phyloP scores from a whole-genome alignment of 2,113 vertebrate species.

The Irena cyanogastra region DNA sequence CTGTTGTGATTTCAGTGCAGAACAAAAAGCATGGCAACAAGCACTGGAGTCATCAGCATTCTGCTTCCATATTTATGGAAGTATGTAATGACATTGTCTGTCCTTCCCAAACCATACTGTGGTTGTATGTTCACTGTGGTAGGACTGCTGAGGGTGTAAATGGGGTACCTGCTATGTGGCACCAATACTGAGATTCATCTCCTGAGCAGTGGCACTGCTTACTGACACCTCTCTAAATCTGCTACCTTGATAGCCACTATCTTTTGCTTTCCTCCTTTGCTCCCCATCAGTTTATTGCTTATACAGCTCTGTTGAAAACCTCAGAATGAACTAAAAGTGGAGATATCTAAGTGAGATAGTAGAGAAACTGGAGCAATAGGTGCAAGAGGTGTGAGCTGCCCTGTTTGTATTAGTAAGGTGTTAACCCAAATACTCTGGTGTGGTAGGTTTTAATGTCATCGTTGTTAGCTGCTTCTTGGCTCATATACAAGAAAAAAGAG shows the following conservation, averaged over 20 bases:
- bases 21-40: background rate
- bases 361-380: background rate
- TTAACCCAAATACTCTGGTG: background rate
- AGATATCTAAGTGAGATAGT: background rate
- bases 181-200: background rate
- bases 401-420: background rate
- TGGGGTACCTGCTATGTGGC: background rate
- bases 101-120: background rate
- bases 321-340: background rate
- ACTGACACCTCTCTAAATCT: background rate
- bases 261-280: background rate
- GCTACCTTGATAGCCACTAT: background rate
- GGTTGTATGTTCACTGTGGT: background rate
- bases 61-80: background rate
- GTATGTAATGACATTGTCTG: background rate
- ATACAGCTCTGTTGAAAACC: background rate
- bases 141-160: background rate
- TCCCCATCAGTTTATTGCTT: background rate
- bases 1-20: background rate
- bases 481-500: background rate
- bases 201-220: background rate
- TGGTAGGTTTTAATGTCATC: background rate
- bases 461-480: background rate
- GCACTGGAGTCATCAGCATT: background rate
- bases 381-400: conserved; percentile 18